A percentile compares a stretch with the other conserved stretches of the same genome.
Evolutionary conservation across 2,113 vertebrate genomes (phyloP).

Genomic region (Clarias magur): DNA sequence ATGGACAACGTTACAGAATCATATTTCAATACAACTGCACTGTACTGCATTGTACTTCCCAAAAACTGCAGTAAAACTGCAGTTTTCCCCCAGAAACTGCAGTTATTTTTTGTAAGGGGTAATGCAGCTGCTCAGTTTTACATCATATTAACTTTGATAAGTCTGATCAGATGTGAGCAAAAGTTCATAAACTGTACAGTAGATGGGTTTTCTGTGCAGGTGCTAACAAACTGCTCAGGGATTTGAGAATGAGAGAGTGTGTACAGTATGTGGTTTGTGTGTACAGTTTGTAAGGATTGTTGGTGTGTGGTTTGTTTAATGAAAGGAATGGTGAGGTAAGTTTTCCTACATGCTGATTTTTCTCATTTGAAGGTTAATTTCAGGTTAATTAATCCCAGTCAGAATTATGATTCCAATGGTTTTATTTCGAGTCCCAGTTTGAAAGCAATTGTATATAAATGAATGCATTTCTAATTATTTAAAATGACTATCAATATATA

Average conservation of each 20-base stretch:
- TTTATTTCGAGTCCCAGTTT: not conserved
- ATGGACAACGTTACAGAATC: too few species aligned
- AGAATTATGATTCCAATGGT: too few species aligned
- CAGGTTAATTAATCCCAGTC: not conserved
- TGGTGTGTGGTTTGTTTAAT: not conserved
- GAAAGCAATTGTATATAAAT: not conserved
- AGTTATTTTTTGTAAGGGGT: too few species aligned
- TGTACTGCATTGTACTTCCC: too few species aligned
- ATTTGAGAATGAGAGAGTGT: not conserved
- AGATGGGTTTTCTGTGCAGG: not conserved
- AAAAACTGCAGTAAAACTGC: too few species aligned
- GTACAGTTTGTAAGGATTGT: not conserved
- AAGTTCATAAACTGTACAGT: not conserved
- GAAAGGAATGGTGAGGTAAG: not conserved
- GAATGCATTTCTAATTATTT: not conserved
- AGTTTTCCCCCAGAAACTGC: too few species aligned
- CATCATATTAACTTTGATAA: not conserved
- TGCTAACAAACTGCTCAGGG: not conserved
- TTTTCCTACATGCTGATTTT: not conserved
- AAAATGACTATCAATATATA: too few species aligned
- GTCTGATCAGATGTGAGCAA: not conserved
- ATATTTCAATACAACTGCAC: too few species aligned
- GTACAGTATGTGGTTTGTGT: not conserved
- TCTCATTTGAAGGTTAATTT: not conserved
- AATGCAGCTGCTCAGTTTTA: conserved; percentile 7